phyloP scores from a whole-genome alignment of 2,797 vertebrate species.

The Tragelaphus eurycerus region DNA sequence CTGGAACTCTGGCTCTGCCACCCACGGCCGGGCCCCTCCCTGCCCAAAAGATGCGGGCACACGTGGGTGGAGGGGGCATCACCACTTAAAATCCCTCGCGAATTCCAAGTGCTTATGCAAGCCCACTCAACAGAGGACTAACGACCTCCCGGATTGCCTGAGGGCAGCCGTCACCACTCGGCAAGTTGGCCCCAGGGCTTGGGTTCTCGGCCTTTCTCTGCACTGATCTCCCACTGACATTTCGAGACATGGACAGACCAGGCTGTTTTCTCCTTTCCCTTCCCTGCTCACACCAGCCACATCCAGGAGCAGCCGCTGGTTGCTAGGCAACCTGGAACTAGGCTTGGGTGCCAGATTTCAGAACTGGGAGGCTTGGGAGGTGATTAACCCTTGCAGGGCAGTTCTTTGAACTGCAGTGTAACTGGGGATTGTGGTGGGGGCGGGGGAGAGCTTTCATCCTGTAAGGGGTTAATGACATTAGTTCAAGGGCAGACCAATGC shows the following conservation, averaged over 20 bases:
- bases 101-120: slow-evolving; percentile 48
- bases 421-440: too few relatives aligned
- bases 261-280: not conserved
- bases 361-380: not conserved
- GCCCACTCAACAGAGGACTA: not conserved
- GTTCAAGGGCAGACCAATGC: not conserved
- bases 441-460: not conserved
- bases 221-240: not conserved
- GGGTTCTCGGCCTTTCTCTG: not conserved
- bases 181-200: not conserved
- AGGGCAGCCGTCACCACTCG: not conserved
- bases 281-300: not conserved
- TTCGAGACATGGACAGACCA: not conserved
- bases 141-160: too few relatives aligned
- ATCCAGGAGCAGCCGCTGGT: slow-evolving; percentile 32
- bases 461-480: not conserved
- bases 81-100: not conserved
- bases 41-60: not conserved
- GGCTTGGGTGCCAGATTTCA: slow-evolving; percentile 36
- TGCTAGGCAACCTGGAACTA: slow-evolving; percentile 68
- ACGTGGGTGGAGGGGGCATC: not conserved
- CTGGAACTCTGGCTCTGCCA: not conserved
- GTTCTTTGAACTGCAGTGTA: not conserved
- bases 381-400: slow-evolving; percentile 14
- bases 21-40: not conserved